Percentiles rank a stretch among this genome's conserved stretches.
These are phyloP conservation scores for Cosmia trapezina DNA, from an alignment of 2,888 invertebrate genomes.

Conservation along the genomic window DNA sequence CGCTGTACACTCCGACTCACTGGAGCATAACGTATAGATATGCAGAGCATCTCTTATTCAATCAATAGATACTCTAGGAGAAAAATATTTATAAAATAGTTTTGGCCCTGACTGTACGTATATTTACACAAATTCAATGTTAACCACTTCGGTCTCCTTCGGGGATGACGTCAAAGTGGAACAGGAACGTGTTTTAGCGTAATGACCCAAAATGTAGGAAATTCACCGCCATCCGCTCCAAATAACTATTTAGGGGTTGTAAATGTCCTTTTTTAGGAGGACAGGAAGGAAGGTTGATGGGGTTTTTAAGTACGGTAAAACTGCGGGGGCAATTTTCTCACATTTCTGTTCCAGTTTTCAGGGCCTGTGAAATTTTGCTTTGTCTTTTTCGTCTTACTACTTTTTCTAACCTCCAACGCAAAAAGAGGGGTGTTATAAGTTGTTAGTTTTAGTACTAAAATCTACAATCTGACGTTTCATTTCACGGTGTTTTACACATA, in stretches of 20 bases:
- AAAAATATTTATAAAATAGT: neutral
- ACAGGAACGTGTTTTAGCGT: constrained; percentile 56
- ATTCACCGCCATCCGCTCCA: constrained; percentile 38
- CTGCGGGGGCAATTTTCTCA: neutral
- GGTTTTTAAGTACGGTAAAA: constrained; percentile 20
- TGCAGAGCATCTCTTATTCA: too few species aligned
- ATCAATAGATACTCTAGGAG: neutral
- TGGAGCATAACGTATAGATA: too few species aligned
- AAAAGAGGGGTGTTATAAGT: too few species aligned
- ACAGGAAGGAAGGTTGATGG: constrained; percentile 22
- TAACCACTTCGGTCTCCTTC: constrained; percentile 58
- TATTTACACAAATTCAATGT: constrained; percentile 57
- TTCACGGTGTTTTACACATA: too few species aligned
- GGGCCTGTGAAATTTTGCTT: neutral
- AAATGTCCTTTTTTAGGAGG: constrained; percentile 37
- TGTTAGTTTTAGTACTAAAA: too few species aligned
- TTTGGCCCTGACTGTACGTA: constrained; percentile 8
- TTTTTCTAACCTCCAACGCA: too few species aligned
- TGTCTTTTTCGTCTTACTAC: neutral
- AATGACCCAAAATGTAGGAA: constrained; percentile 61
- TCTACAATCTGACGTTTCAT: too few species aligned
- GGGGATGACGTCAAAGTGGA: constrained; percentile 56
- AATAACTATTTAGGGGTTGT: constrained; percentile 41
- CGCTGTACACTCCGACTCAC: too few species aligned
- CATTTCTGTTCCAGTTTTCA: constrained; percentile 1